Evolutionary conservation across 2,888 invertebrate species (phyloP).

Genomic region (Callinectes sapidus): DNA sequence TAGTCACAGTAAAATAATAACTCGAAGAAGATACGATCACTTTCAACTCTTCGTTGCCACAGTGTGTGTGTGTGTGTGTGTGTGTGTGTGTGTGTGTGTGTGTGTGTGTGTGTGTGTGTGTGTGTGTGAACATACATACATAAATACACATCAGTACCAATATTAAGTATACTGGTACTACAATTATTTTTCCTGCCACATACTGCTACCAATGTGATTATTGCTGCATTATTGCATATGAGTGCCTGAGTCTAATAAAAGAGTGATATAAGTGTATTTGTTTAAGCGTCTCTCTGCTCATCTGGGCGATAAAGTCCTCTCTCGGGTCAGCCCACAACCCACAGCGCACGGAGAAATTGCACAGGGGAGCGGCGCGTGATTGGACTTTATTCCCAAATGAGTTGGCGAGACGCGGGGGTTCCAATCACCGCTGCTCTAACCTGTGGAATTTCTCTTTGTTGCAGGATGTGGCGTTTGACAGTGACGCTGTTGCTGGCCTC

Average conservation of each 20-base stretch:
- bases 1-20: too few relatives aligned
- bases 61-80: slow-evolving; percentile 1
- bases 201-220: too few relatives aligned
- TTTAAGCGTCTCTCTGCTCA: slow-evolving; percentile 57
- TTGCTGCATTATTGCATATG: too few relatives aligned
- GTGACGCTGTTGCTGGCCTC: slow-evolving; percentile 51
- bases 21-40: too few relatives aligned
- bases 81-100: not conserved
- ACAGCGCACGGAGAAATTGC: slow-evolving; percentile 59
- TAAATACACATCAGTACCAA: not conserved
- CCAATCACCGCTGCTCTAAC: slow-evolving; percentile 71
- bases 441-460: slow-evolving; percentile 68
- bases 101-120: not conserved
- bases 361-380: slow-evolving; percentile 69
- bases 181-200: too few relatives aligned
- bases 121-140: not conserved
- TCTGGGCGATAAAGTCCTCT: slow-evolving; percentile 71
- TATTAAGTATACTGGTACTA: too few relatives aligned
- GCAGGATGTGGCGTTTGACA: slow-evolving; percentile 66
- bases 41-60: too few relatives aligned
- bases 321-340: slow-evolving; percentile 65
- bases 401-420: slow-evolving; percentile 65
- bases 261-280: too few relatives aligned
- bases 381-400: slow-evolving; percentile 70
- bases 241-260: too few relatives aligned